phyloP scores from a whole-genome alignment of 2,888 invertebrate genomes.

The Ypsolopha scabrella region DNA sequence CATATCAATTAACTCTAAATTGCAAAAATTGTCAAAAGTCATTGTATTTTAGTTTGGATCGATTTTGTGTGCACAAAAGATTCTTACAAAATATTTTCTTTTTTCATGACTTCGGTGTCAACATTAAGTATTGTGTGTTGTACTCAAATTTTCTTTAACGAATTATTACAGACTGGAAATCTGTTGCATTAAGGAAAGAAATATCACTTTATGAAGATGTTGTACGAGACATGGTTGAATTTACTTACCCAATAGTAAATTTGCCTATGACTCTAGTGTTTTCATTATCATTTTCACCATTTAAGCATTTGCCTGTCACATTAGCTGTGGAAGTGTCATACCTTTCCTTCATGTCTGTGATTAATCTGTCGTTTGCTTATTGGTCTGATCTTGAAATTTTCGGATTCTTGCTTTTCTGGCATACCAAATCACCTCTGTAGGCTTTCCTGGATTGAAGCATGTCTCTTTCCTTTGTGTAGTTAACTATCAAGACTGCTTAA shows the following conservation, averaged over 20 bases:
- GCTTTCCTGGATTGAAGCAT: neutral
- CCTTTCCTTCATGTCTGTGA: slow-evolving; percentile 14
- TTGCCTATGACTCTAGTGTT: slow-evolving; percentile 18
- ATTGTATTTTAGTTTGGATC: too few relatives aligned
- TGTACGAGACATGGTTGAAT: slow-evolving; percentile 17
- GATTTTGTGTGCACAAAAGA: too few relatives aligned
- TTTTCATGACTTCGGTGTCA: too few relatives aligned
- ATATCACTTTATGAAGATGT: too few relatives aligned
- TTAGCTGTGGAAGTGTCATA: slow-evolving; percentile 31
- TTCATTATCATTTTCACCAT: slow-evolving; percentile 42
- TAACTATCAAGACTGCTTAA: neutral
- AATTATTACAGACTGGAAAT: too few relatives aligned
- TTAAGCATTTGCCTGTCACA: slow-evolving; percentile 40
- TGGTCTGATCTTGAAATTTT: slow-evolving; percentile 31
- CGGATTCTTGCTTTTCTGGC: slow-evolving; percentile 30
- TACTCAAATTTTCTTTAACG: too few relatives aligned
- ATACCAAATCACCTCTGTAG: neutral
- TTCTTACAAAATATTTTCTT: too few relatives aligned
- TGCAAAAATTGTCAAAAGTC: too few relatives aligned
- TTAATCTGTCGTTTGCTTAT: slow-evolving; percentile 31
- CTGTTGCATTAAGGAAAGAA: too few relatives aligned
- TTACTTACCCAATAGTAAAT: slow-evolving; percentile 15
- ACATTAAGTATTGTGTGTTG: too few relatives aligned
- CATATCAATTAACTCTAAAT: too few relatives aligned
- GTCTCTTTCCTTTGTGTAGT: neutral